These are phyloP conservation scores for Endotricha flammealis DNA, from an alignment of 2,888 invertebrate genomes.

Conservation along the genomic window DNA sequence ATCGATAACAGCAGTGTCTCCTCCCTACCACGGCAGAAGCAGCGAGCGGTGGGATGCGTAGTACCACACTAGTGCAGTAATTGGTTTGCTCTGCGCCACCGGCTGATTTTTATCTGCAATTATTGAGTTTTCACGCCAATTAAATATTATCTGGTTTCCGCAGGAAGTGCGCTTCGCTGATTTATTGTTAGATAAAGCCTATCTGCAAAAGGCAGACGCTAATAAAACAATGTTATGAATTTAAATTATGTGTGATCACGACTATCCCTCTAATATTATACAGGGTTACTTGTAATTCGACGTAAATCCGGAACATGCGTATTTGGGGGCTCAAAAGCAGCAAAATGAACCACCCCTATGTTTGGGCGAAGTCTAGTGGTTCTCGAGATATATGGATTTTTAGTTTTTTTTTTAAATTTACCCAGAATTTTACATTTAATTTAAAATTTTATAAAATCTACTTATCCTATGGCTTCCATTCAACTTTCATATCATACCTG, in stretches of 20 bases:
- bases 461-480: too few relatives aligned
- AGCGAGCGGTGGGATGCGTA: conserved; percentile 48
- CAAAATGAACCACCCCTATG: too few relatives aligned
- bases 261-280: too few relatives aligned
- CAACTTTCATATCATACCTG: too few relatives aligned
- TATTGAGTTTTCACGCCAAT: conserved; percentile 77
- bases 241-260: conserved; percentile 12
- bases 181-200: conserved; percentile 39
- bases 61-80: conserved; percentile 61
- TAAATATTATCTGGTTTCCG: conserved; percentile 71
- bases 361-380: too few relatives aligned
- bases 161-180: conserved; percentile 49
- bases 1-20: conserved; percentile 14
- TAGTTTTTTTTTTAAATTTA: too few relatives aligned
- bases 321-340: too few relatives aligned
- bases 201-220: conserved; percentile 7
- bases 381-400: too few relatives aligned
- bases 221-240: conserved; percentile 19
- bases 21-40: conserved; percentile 32
- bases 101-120: conserved; percentile 73
- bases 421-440: too few relatives aligned
- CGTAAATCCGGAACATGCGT: too few relatives aligned
- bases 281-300: too few relatives aligned
- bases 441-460: too few relatives aligned
- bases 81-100: conserved; percentile 57